Evolutionary conservation across 2,113 vertebrate species (phyloP).

Genomic region (Nibea albiflora): DNA sequence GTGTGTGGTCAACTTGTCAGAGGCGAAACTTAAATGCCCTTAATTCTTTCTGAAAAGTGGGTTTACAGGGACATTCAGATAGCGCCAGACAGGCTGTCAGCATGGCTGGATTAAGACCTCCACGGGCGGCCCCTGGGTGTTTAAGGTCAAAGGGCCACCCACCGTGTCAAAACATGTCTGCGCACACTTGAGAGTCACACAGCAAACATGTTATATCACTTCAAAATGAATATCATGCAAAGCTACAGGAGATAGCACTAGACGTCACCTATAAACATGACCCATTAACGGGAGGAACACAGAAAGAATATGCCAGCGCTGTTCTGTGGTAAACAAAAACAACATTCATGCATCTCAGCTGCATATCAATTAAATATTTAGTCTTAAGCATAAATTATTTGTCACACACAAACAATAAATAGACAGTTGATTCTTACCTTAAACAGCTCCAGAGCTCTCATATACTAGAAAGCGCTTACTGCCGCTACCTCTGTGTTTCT

Average conservation of each 20-base stretch:
- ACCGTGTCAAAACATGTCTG: slow-evolving; percentile 15
- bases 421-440: neutral
- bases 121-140: slow-evolving; percentile 18
- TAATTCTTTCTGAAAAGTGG: slow-evolving; percentile 57
- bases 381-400: neutral
- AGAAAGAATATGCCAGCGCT: neutral
- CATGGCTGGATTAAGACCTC: slow-evolving; percentile 31
- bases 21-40: slow-evolving; percentile 46
- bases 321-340: neutral
- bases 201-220: neutral
- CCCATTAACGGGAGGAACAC: neutral
- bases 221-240: neutral
- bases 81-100: slow-evolving; percentile 25
- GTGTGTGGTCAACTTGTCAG: slow-evolving; percentile 57
- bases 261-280: neutral
- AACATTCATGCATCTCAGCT: neutral
- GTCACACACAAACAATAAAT: neutral
- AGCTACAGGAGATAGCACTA: neutral
- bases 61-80: slow-evolving; percentile 37
- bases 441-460: neutral
- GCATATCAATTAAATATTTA: neutral
- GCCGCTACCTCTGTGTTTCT: neutral
- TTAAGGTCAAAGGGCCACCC: slow-evolving; percentile 29
- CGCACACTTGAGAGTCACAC: neutral
- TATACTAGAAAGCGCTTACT: neutral